Conservation (phyloP, 2,113 vertebrate genomes). For the Stomatorhinus ivindoensis region DNA sequence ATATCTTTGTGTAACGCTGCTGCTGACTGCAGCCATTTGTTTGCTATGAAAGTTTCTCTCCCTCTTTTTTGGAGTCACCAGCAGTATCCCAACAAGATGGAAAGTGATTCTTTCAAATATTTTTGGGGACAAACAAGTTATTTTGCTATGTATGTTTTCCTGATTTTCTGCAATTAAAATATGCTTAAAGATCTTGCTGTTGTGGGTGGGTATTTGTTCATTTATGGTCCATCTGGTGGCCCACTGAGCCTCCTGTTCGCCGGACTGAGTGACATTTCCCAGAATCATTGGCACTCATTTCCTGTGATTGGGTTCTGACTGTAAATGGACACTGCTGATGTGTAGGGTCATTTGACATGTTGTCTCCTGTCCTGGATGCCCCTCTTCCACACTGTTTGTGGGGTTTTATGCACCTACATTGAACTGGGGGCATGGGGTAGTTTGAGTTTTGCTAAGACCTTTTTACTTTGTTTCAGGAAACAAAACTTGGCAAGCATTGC, state of each 20-base stretch:
- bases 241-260: neutral
- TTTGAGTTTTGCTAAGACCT: too few relatives aligned
- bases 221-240: neutral
- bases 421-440: neutral
- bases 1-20: conserved; percentile 26
- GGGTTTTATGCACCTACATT: neutral
- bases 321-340: neutral
- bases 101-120: neutral
- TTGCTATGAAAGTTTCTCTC: neutral
- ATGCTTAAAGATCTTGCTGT: neutral
- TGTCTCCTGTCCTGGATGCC: neutral
- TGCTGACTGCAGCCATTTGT: neutral
- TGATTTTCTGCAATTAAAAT: conserved; percentile 13
- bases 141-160: neutral
- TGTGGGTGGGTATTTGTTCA: neutral
- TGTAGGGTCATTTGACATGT: neutral
- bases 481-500: too few relatives aligned
- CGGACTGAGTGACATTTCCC: neutral
- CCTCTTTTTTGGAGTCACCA: conserved; percentile 1
- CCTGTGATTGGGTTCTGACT: neutral
- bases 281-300: neutral
- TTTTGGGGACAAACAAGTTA: neutral
- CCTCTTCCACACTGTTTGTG: neutral
- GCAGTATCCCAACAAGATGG: neutral
- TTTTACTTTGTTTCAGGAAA: too few relatives aligned